Percentiles rank a stretch among this genome's conserved stretches.
phyloP scores from a whole-genome alignment of 2,113 vertebrate species.

The Chauna torquata region DNA sequence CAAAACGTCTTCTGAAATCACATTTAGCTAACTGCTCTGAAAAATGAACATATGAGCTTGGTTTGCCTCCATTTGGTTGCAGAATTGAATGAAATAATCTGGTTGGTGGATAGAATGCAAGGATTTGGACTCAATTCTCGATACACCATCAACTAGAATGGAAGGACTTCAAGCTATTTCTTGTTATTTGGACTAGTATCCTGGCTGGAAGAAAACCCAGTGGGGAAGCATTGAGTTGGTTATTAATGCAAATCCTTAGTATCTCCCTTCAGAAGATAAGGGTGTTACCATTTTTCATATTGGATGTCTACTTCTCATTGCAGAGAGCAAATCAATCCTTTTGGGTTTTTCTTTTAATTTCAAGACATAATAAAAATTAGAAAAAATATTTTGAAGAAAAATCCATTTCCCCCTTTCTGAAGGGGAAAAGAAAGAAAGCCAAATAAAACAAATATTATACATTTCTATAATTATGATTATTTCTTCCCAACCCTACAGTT shows the following conservation, averaged over 20 bases:
- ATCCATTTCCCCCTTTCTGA: background rate
- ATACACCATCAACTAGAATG: conserved; percentile 6
- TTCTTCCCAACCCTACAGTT: background rate
- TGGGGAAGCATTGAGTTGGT: background rate
- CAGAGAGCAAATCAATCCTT: background rate
- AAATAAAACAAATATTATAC: background rate
- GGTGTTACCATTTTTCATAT: background rate
- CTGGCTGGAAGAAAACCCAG: conserved; percentile 1
- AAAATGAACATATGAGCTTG: background rate
- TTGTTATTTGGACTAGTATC: background rate
- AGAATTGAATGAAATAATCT: background rate
- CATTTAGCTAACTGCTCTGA: background rate
- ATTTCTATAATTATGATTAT: background rate
- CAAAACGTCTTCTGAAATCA: background rate
- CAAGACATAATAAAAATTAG: background rate
- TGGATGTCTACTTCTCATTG: background rate
- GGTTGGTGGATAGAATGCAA: background rate
- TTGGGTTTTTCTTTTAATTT: background rate
- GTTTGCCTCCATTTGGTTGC: conserved; percentile 11
- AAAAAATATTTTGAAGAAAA: background rate
- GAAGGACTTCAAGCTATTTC: conserved; percentile 27
- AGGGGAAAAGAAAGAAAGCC: background rate
- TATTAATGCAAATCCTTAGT: conserved; percentile 47
- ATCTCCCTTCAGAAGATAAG: conserved; percentile 30
- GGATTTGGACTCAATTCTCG: conserved; percentile 27